phyloP scores from a whole-genome alignment of 2,797 vertebrate species.

The Cyprinodon diabolis region DNA sequence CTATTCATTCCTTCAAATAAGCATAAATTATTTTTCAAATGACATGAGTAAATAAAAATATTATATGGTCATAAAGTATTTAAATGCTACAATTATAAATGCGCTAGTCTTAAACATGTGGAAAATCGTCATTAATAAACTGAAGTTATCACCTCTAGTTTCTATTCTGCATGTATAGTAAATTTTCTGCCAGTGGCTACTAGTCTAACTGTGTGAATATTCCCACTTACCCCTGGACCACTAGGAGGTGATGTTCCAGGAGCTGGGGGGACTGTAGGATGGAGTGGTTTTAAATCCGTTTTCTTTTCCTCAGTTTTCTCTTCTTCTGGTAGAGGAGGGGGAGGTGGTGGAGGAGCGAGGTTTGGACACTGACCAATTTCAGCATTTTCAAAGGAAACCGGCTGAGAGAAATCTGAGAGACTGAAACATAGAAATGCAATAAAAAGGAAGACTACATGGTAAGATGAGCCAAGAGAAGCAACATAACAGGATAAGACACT shows the following conservation, averaged over 20 bases:
- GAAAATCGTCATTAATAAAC: not conserved
- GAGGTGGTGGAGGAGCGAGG: slow-evolving; percentile 69
- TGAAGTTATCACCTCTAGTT: not conserved
- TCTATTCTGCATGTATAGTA: not conserved
- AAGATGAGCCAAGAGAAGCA: not conserved
- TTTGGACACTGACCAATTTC: slow-evolving; percentile 91
- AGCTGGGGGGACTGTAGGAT: slow-evolving; percentile 19
- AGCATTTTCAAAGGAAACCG: slow-evolving; percentile 92
- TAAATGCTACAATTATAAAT: too few relatives aligned
- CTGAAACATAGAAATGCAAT: slow-evolving; percentile 72
- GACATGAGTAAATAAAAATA: not conserved
- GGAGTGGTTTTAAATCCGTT: slow-evolving; percentile 15
- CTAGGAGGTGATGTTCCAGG: slow-evolving; percentile 25
- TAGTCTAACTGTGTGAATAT: not conserved
- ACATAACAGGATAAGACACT: not conserved
- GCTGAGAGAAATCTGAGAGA: slow-evolving; percentile 92
- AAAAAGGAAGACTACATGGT: slow-evolving; percentile 1
- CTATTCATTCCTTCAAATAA: slow-evolving; percentile 6
- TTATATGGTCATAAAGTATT: not conserved
- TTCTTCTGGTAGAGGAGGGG: slow-evolving; percentile 48
- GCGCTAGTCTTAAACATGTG: too few relatives aligned
- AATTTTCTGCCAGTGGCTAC: not conserved
- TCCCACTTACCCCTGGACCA: slow-evolving; percentile 50
- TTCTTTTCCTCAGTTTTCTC: slow-evolving; percentile 49
- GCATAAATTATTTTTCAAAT: not conserved